phyloP scores from a whole-genome alignment of 2,797 vertebrate genomes.

The Rhincodon typus region DNA sequence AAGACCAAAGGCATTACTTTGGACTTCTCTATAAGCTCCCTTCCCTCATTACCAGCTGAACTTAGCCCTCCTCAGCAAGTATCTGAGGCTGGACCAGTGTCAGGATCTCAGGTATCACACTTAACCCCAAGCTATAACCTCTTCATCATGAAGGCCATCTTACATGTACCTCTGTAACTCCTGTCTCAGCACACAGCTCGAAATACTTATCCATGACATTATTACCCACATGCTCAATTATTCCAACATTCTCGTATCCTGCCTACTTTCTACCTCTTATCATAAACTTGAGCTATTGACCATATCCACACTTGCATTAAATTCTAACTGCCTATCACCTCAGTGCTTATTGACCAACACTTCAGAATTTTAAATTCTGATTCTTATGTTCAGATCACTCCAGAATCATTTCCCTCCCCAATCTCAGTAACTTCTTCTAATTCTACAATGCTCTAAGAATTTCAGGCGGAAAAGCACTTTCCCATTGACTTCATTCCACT shows the following conservation, averaged over 20 bases:
- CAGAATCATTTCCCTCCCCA: not conserved
- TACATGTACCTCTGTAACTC: not conserved
- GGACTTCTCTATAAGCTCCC: not conserved
- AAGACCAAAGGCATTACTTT: not conserved
- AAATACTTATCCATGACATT: not conserved
- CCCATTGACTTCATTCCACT: not conserved
- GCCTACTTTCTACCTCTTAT: not conserved
- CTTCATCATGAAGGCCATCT: not conserved
- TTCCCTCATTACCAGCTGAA: not conserved
- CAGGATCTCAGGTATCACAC: not conserved
- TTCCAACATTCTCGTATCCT: not conserved
- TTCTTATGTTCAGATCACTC: not conserved
- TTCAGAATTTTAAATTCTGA: not conserved
- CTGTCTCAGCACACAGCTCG: not conserved
- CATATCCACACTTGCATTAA: not conserved
- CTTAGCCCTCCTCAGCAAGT: not conserved
- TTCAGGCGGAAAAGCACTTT: not conserved
- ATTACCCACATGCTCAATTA: not conserved
- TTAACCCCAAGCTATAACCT: not conserved
- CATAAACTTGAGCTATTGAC: not conserved
- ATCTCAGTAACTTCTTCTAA: not conserved
- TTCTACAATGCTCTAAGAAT: not conserved
- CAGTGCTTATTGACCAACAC: not conserved
- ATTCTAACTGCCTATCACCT: not conserved
- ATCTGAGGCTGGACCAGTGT: not conserved